phyloP scores from a whole-genome alignment of 2,888 invertebrate species.

The Thymelicus lineola region DNA sequence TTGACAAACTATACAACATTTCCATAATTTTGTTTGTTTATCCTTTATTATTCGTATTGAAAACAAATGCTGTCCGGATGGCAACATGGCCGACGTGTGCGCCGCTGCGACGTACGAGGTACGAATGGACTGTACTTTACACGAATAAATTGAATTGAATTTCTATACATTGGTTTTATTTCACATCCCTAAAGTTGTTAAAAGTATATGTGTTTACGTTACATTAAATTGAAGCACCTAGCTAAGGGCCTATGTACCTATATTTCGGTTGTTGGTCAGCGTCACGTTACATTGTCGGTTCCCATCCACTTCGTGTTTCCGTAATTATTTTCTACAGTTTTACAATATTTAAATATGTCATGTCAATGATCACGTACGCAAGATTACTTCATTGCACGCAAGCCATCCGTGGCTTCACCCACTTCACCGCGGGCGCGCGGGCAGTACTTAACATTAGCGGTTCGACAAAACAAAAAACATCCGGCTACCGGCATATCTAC shows the following conservation, averaged over 20 bases:
- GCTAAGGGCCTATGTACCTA: too few relatives aligned
- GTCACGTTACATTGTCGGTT: too few relatives aligned
- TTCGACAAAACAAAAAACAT: background rate
- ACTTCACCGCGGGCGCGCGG: too few relatives aligned
- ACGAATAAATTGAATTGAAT: constrained; percentile 66
- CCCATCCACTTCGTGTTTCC: too few relatives aligned
- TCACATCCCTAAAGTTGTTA: constrained; percentile 8
- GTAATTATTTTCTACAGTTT: too few relatives aligned
- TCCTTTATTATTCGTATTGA: too few relatives aligned
- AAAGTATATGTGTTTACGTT: too few relatives aligned
- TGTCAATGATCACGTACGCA: background rate
- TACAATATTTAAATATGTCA: background rate
- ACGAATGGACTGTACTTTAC: constrained; percentile 66
- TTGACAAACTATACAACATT: too few relatives aligned
- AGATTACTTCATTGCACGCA: background rate
- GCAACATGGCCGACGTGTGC: background rate
- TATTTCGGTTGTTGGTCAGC: too few relatives aligned
- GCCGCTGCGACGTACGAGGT: constrained; percentile 54
- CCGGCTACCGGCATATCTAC: constrained; percentile 1
- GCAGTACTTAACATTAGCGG: background rate
- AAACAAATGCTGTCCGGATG: too few relatives aligned
- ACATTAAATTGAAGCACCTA: too few relatives aligned
- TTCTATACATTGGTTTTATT: constrained; percentile 55
- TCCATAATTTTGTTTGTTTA: too few relatives aligned
- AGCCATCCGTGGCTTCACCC: background rate